Conservation (phyloP, 2,888 invertebrate genomes). For the Neria commutata region DNA sequence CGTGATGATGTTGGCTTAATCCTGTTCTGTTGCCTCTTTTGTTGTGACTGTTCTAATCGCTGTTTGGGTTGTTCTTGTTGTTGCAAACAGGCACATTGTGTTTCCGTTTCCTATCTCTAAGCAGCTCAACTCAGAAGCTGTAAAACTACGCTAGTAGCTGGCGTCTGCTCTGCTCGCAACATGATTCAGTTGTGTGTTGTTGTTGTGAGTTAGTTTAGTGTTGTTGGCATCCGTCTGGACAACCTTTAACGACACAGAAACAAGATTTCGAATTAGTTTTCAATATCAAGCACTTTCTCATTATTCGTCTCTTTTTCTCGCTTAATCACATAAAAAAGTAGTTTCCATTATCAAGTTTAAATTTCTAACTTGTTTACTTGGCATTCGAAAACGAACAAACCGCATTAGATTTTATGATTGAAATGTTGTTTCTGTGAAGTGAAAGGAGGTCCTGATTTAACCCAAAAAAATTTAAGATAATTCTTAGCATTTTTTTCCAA, state of each 20-base stretch:
- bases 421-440: conserved; percentile 64
- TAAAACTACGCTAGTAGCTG: not conserved
- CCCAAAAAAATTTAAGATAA: conserved; percentile 25
- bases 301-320: too few relatives aligned
- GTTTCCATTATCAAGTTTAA: conserved; percentile 16
- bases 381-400: conserved; percentile 9
- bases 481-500: conserved; percentile 27
- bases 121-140: not conserved
- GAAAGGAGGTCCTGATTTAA: conserved; percentile 58
- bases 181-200: conserved; percentile 35
- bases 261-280: conserved; percentile 63
- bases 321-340: too few relatives aligned
- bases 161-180: conserved; percentile 25
- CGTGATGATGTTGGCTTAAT: conserved; percentile 11
- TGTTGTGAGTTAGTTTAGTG: conserved; percentile 36
- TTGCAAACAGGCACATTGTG: conserved; percentile 26
- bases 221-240: conserved; percentile 61
- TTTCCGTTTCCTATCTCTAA: conserved; percentile 18
- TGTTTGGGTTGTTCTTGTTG: conserved; percentile 15
- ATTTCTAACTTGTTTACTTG: conserved; percentile 11
- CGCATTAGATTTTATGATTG: conserved; percentile 63
- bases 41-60: conserved; percentile 7
- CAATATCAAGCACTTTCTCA: conserved; percentile 27
- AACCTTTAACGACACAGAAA: conserved; percentile 69
- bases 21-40: conserved; percentile 11